These are phyloP conservation scores for Catostomus latipinnis DNA, from an alignment of 2,797 vertebrate species.

Conservation along the genomic window DNA sequence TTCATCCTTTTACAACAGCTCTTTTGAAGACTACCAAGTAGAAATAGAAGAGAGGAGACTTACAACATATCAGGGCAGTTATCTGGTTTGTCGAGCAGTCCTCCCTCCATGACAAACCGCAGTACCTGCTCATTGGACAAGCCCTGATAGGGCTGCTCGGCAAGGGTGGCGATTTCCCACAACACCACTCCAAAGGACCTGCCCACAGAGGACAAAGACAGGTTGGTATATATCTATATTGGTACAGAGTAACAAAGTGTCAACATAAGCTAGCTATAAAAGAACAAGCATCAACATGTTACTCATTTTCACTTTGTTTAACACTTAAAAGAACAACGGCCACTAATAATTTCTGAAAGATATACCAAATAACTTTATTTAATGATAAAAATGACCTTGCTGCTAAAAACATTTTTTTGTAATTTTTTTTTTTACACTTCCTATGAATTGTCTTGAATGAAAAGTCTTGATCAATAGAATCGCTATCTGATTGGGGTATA, in stretches of 20 bases:
- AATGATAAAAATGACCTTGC: not conserved
- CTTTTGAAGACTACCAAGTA: no score
- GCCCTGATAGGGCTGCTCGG: slow-evolving; percentile 97
- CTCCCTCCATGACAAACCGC: slow-evolving; percentile 98
- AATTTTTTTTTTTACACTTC: no score
- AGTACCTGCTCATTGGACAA: slow-evolving; percentile 98
- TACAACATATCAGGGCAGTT: slow-evolving; percentile 97
- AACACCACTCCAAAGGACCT: slow-evolving; percentile 94
- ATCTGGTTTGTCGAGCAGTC: slow-evolving; percentile 94
- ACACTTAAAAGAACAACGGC: not conserved
- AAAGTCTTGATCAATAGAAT: no score
- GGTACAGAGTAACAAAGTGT: no score
- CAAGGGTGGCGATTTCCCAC: slow-evolving; percentile 94
- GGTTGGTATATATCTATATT: not conserved
- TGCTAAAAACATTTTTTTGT: not conserved
- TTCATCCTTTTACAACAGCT: no score
- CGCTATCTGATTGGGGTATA: no score
- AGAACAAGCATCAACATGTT: not conserved
- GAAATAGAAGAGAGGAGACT: slow-evolving; percentile 60
- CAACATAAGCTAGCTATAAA: not conserved
- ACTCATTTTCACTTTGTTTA: not conserved
- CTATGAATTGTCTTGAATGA: no score
- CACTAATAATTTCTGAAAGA: not conserved
- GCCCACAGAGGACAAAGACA: not conserved
- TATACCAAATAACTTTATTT: not conserved